Percentiles rank a stretch among this genome's conserved stretches.
Conservation (phyloP, 2,797 vertebrate species). For the Hozukius guyotensis region DNA sequence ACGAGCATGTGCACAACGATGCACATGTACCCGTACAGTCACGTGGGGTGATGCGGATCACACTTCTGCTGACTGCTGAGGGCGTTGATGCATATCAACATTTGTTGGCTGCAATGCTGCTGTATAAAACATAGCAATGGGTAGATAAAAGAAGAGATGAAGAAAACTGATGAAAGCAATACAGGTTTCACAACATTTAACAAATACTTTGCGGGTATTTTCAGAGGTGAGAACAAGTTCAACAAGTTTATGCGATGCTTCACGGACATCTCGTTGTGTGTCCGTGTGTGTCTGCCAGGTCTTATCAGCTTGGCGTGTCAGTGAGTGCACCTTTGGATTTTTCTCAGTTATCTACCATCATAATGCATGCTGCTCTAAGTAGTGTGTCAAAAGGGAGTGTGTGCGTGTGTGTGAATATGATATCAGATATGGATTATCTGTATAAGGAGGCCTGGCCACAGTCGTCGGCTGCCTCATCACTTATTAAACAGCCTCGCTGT, state of each 20-base stretch:
- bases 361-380: not conserved
- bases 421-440: conserved; percentile 60
- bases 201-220: not conserved
- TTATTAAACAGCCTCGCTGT: conserved; percentile 59
- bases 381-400: not conserved
- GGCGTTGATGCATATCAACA: not conserved
- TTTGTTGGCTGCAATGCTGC: not conserved
- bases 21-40: not conserved
- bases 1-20: not conserved
- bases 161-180: not conserved
- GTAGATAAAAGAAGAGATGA: not conserved
- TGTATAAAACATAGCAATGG: not conserved
- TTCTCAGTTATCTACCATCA: not conserved
- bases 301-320: not conserved
- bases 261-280: not conserved
- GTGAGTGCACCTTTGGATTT: not conserved
- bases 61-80: not conserved
- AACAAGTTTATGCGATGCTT: not conserved
- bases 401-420: conserved; percentile 41
- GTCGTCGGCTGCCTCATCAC: conserved; percentile 56
- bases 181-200: not conserved
- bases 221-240: not conserved
- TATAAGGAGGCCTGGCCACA: conserved; percentile 40
- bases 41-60: not conserved
- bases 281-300: not conserved